These are phyloP conservation scores for Heteropelma amictum DNA, from an alignment of 2,888 invertebrate genomes.

Conservation along the genomic window DNA sequence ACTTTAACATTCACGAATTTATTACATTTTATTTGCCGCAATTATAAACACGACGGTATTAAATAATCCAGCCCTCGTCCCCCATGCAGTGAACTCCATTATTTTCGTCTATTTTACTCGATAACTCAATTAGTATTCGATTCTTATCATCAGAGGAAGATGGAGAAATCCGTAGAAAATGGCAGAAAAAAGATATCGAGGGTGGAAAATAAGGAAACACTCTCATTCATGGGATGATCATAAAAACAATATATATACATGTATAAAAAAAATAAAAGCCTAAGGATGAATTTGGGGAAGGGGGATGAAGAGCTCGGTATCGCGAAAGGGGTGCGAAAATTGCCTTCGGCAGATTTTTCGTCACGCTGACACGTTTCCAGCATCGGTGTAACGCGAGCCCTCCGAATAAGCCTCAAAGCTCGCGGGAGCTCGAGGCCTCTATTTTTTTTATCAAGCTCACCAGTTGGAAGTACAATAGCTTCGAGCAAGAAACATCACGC, in stretches of 20 bases:
- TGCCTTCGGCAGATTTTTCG: constrained; percentile 44
- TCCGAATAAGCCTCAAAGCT: constrained; percentile 49
- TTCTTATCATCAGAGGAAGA: not conserved
- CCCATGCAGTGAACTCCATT: too few species aligned
- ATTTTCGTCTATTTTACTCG: not conserved
- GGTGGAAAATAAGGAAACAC: not conserved
- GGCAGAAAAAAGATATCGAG: not conserved
- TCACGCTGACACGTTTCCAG: constrained; percentile 30
- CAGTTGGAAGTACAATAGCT: constrained; percentile 47
- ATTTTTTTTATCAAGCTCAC: constrained; percentile 32
- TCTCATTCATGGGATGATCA: not conserved
- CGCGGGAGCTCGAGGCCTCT: constrained; percentile 24
- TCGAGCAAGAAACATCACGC: constrained; percentile 26
- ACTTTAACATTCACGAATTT: too few species aligned
- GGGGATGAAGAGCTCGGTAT: constrained; percentile 12
- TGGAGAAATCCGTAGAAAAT: not conserved
- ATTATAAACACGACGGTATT: too few species aligned
- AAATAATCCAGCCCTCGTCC: too few species aligned
- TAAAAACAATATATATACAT: constrained; percentile 1
- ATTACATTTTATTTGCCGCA: too few species aligned
- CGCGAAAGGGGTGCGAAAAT: constrained; percentile 41
- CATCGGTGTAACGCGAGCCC: constrained; percentile 29
- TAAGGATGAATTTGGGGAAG: not conserved
- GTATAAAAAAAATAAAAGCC: not conserved
- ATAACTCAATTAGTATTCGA: constrained; percentile 37